phyloP scores from a whole-genome alignment of 2,888 invertebrate genomes.

The Carterocephalus palaemon region DNA sequence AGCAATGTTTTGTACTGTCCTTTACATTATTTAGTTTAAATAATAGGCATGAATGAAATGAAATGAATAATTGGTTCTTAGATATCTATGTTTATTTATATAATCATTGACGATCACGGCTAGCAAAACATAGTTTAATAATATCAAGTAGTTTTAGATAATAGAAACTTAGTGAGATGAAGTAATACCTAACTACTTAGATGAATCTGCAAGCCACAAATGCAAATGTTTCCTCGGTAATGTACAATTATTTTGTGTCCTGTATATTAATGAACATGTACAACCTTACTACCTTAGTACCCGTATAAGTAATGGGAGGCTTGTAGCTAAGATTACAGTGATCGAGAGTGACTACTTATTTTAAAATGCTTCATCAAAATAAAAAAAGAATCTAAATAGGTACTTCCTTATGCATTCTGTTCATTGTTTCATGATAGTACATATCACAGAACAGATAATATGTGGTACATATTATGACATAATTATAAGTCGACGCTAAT shows the following conservation, averaged over 20 bases:
- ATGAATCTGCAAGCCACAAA: slow-evolving; percentile 37
- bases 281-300: slow-evolving; percentile 12
- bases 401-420: too few species aligned
- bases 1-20: slow-evolving; percentile 1
- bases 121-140: slow-evolving; percentile 17
- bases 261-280: slow-evolving; percentile 12
- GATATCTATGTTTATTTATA: slow-evolving; percentile 10
- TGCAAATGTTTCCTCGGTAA: slow-evolving; percentile 57
- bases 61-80: slow-evolving; percentile 8
- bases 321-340: slow-evolving; percentile 7
- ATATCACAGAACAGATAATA: too few species aligned
- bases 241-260: slow-evolving; percentile 52
- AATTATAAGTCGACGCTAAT: too few species aligned
- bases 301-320: slow-evolving; percentile 1
- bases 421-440: too few species aligned
- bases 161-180: slow-evolving; percentile 40
- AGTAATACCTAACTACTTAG: slow-evolving; percentile 36
- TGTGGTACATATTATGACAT: too few species aligned
- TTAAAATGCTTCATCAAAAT: too few species aligned
- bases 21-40: neutral
- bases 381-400: too few species aligned
- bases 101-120: slow-evolving; percentile 1
- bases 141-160: slow-evolving; percentile 25
- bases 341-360: slow-evolving; percentile 5
- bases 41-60: slow-evolving; percentile 6